Percentiles rank a stretch among this genome's conserved stretches.
Conservation (phyloP, 2,113 vertebrate species). For the Pluvialis apricaria region DNA sequence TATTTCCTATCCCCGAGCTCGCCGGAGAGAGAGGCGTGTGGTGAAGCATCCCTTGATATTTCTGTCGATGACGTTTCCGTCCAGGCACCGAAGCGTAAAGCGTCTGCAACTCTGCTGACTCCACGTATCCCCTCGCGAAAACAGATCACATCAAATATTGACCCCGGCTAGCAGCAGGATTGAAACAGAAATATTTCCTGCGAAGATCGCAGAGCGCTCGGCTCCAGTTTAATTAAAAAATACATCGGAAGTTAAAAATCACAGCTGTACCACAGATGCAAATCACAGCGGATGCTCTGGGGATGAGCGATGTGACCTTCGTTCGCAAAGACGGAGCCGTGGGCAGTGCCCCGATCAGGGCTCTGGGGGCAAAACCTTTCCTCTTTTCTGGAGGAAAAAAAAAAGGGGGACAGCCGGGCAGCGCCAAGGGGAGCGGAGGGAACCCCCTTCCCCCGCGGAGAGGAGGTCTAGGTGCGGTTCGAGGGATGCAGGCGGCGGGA, state of each 20-base stretch:
- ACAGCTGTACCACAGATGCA: neutral
- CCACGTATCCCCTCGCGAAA: neutral
- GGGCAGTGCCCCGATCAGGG: neutral
- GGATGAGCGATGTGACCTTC: neutral
- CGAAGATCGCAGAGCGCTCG: neutral
- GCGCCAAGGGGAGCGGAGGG: neutral
- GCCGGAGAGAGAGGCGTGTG: neutral
- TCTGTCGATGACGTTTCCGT: neutral
- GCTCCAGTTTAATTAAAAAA: neutral
- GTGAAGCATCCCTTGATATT: neutral
- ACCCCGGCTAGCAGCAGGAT: neutral
- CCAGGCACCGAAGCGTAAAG: neutral
- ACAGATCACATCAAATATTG: neutral
- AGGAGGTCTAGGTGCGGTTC: neutral
- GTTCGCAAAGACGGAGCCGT: neutral
- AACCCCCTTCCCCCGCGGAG: rapidly evolving
- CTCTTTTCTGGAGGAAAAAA: neutral
- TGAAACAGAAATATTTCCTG: neutral
- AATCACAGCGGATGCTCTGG: neutral
- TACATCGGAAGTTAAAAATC: neutral
- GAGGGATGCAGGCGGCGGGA: neutral
- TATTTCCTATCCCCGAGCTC: neutral
- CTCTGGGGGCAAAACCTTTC: neutral
- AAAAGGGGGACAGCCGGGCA: neutral
- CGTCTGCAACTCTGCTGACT: neutral